Base-by-base conservation (phyloP, 2,888 invertebrate species). In the Geotrupes spiniger region DNA sequence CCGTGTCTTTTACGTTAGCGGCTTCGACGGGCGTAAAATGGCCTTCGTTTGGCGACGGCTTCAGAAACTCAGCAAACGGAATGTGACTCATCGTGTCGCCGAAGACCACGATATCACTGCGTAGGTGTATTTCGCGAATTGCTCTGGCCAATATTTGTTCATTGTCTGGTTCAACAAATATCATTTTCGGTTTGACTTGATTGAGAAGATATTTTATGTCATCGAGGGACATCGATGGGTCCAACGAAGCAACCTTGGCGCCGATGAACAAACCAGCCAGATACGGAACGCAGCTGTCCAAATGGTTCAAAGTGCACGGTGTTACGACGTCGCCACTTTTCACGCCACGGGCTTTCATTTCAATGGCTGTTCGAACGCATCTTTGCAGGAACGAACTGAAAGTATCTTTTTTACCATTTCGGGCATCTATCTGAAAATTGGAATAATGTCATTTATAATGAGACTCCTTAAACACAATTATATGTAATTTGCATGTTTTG, bases 191-290 rank as follows among this genome's bases (percentile, higher is more conserved):
- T 15, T 40, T 50, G 0, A 62, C 59, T 49, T 63, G 52, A 2
- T 51, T 44, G 1, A 68, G 11, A 3, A 66, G 55, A 46, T 61
- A 57, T 15, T 42, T 49, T 4, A 54, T 58, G 8, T 66, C 62
- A 11, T 45, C 28, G 1, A 46, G 28, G 0, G 62, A 58, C 29
- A 67, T 49, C 0, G 53, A 56, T 1, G 63, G 63, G 47, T 70
- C 66, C 10, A 69, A 46, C 8, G 61, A 60, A 1, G 62, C 60
- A 1, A 64, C 49, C 29, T 58, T 62, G 4, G 63, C 66, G 2
- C 78, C 78, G 4, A 76, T 63, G 54, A 70, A 77, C 2, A 76
- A 52, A 0, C 74, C 70, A 1, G 77, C 76, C 36, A 78, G 71
- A 38, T 74, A 69, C 0, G 78, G 76, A 17, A 77, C 67, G 2